Percentiles rank a stretch among this genome's conserved stretches.
These are phyloP conservation scores for Heliconius congener DNA, from an alignment of 1,140 invertebrate species.

Conservation along the genomic window DNA sequence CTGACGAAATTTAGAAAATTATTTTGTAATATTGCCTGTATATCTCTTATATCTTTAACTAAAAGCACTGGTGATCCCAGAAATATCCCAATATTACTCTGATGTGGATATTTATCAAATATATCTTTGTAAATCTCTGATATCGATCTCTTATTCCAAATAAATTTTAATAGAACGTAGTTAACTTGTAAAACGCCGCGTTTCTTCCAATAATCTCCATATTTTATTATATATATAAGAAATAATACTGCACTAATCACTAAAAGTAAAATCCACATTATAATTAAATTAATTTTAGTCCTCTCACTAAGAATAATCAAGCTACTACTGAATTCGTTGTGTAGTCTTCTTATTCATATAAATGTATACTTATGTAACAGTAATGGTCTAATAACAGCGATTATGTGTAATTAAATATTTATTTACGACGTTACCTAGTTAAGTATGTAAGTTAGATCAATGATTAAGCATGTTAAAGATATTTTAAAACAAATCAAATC, in stretches of 20 bases:
- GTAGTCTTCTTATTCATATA: too few species aligned
- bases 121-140: slow-evolving; percentile 47
- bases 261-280: slow-evolving; percentile 20
- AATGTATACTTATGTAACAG: too few species aligned
- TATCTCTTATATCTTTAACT: slow-evolving; percentile 73
- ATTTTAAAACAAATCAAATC: too few species aligned
- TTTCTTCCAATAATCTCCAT: slow-evolving; percentile 53
- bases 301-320: too few species aligned
- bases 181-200: slow-evolving; percentile 44
- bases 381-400: too few species aligned
- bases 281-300: neutral
- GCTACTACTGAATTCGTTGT: too few species aligned
- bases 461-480: too few species aligned
- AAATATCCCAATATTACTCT: slow-evolving; percentile 25
- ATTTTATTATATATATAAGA: slow-evolving; percentile 27
- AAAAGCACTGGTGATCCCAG: slow-evolving; percentile 46
- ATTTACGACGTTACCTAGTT: too few species aligned
- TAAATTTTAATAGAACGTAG: slow-evolving; percentile 44
- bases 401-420: too few species aligned
- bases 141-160: slow-evolving; percentile 41
- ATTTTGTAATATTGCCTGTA: slow-evolving; percentile 79
- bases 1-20: slow-evolving; percentile 76
- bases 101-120: slow-evolving; percentile 38
- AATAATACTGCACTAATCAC: neutral
- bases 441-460: too few species aligned